These are phyloP conservation scores for Brachionus plicatilis DNA, from an alignment of 1,140 invertebrate species.

Conservation along the genomic window DNA sequence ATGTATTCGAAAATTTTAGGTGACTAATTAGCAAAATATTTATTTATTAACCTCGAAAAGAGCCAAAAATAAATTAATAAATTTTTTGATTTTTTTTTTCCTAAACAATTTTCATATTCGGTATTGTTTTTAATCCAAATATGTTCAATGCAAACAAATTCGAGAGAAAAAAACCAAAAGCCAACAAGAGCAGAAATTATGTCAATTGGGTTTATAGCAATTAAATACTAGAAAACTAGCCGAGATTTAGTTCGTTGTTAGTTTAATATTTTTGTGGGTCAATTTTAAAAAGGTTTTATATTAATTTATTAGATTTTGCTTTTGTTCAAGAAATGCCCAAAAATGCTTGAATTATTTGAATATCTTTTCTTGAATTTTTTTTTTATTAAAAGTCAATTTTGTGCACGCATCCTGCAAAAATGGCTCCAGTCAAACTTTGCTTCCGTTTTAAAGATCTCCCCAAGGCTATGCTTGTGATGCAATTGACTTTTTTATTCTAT, in stretches of 20 bases:
- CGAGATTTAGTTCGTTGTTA: neutral
- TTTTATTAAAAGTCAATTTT: too few species aligned
- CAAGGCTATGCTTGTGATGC: too few species aligned
- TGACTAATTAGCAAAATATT: conserved; percentile 11
- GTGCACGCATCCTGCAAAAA: too few species aligned
- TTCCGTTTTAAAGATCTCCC: too few species aligned
- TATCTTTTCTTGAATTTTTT: neutral
- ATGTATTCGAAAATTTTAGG: neutral
- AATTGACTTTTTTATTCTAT: neutral
- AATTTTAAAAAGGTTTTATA: conserved; percentile 7
- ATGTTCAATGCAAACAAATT: neutral
- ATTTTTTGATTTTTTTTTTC: neutral
- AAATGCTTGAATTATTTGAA: neutral
- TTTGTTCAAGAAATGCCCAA: neutral
- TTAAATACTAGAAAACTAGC: neutral
- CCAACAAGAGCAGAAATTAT: neutral
- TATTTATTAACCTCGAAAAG: conserved; percentile 28
- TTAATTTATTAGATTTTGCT: conserved; percentile 27
- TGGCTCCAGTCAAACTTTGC: too few species aligned
- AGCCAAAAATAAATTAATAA: conserved; percentile 7
- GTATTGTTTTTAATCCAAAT: neutral
- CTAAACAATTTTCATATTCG: neutral
- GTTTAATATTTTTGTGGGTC: conserved; percentile 13
- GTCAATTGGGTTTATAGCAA: conserved; percentile 31
- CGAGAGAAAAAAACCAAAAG: neutral